A percentile compares a stretch with the other conserved stretches of the same genome.
phyloP scores from a whole-genome alignment of 2,888 invertebrate genomes.

The Therioaphis trifolii region DNA sequence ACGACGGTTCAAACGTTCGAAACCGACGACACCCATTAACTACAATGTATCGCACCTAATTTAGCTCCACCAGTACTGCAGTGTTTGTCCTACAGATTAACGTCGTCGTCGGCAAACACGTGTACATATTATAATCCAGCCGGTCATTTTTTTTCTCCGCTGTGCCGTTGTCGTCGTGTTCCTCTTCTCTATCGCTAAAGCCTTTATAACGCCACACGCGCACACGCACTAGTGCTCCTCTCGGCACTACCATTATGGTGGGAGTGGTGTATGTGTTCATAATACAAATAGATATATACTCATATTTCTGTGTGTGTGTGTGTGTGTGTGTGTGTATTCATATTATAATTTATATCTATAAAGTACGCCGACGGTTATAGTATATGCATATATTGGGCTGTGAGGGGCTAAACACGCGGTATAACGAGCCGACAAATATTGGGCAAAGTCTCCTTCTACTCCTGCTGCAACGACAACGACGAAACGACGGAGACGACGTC shows the following conservation, averaged over 20 bases:
- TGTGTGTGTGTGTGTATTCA: not conserved
- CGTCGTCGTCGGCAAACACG: conserved; percentile 25
- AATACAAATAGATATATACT: too few relatives aligned
- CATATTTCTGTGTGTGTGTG: too few relatives aligned
- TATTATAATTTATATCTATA: not conserved
- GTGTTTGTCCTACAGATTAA: conserved; percentile 38
- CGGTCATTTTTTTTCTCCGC: conserved; percentile 34
- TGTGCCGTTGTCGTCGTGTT: not conserved
- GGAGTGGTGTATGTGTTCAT: too few relatives aligned
- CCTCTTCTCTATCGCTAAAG: too few relatives aligned
- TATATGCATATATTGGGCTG: not conserved
- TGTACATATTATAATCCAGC: conserved; percentile 39
- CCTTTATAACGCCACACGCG: not conserved
- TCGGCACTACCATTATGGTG: not conserved
- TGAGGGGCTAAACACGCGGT: not conserved
- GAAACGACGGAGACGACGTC: not conserved
- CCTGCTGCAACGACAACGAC: too few relatives aligned
- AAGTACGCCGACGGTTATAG: not conserved
- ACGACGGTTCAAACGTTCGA: conserved; percentile 19
- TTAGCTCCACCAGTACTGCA: not conserved
- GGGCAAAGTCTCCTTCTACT: conserved; percentile 3
- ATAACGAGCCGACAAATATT: conserved; percentile 55
- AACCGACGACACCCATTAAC: not conserved
- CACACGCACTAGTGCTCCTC: not conserved
- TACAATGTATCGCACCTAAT: conserved; percentile 6